Evolutionary conservation across 2,888 invertebrate species (phyloP).

Genomic region (Eledona agricola): DNA sequence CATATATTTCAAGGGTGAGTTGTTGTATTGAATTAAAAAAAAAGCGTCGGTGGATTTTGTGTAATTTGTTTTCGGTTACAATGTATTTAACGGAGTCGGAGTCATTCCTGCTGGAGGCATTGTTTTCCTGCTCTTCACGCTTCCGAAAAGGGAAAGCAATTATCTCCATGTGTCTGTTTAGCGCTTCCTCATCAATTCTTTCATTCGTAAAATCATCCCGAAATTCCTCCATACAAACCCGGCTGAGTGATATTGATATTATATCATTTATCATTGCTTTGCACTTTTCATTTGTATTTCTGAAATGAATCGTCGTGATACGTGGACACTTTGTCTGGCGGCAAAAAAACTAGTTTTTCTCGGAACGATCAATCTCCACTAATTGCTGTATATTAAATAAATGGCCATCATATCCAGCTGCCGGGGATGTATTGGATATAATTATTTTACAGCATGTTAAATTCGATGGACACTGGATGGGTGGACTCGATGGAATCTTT

Average conservation of each 20-base stretch:
- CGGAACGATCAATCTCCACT: conserved; percentile 13
- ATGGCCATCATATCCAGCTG: conserved; percentile 25
- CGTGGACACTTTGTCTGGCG: conserved; percentile 10
- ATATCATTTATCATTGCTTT: conserved; percentile 1
- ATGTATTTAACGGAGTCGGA: no score
- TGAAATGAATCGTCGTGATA: conserved; percentile 21
- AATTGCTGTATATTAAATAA: conserved; percentile 24
- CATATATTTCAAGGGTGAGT: no score
- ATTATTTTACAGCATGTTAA: conserved; percentile 13
- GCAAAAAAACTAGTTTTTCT: conserved; percentile 23
- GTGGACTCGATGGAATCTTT: neutral
- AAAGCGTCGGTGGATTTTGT: no score
- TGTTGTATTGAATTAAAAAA: no score
- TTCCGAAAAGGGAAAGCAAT: conserved; percentile 11
- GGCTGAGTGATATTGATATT: conserved; percentile 3
- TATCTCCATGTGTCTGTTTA: conserved; percentile 14
- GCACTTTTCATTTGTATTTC: conserved; percentile 8
- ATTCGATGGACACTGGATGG: conserved; percentile 1
- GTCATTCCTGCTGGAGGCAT: conserved; percentile 11
- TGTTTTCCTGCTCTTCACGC: conserved; percentile 15
- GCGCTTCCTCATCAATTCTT: conserved; percentile 18
- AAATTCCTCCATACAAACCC: conserved; percentile 7
- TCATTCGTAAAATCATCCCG: conserved; percentile 10
- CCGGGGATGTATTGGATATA: conserved; percentile 1
- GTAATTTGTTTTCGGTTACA: no score